Conservation (phyloP, 2,113 vertebrate genomes). For the Myotis yumanensis region DNA sequence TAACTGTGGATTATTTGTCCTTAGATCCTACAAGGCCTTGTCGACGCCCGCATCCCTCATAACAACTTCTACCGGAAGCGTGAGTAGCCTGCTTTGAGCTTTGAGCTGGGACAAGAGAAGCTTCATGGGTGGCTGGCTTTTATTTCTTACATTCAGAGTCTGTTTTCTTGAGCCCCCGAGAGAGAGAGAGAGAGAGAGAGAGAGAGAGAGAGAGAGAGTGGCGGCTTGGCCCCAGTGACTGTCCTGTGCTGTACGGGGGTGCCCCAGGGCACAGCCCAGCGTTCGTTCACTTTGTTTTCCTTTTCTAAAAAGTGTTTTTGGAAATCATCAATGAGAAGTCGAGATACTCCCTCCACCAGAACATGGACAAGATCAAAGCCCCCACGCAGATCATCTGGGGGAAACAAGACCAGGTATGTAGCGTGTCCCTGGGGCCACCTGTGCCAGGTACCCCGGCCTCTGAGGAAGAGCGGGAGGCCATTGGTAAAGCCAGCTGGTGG, state of each 20-base stretch:
- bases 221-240: neutral
- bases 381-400: conserved; percentile 96
- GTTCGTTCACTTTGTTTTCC: conserved; percentile 29
- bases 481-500: neutral
- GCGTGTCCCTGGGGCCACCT: fast-evolving
- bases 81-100: conserved; percentile 78
- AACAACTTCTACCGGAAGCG: conserved; percentile 93
- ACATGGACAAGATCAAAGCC: conserved; percentile 90
- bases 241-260: fast-evolving
- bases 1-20: conserved; percentile 64
- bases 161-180: neutral
- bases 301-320: conserved; percentile 89
- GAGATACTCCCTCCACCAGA: conserved; percentile 88
- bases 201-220: neutral
- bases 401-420: conserved; percentile 92
- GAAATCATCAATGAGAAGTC: conserved; percentile 89
- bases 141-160: neutral
- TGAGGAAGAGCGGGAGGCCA: neutral
- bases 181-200: neutral
- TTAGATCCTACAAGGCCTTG: conserved; percentile 92
- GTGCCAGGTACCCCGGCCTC: neutral
- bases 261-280: neutral
- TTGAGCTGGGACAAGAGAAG: neutral
- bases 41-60: conserved; percentile 92
- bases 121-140: neutral